These are phyloP conservation scores for Ecdyonurus torrentis DNA, from an alignment of 2,888 invertebrate species.

Conservation along the genomic window DNA sequence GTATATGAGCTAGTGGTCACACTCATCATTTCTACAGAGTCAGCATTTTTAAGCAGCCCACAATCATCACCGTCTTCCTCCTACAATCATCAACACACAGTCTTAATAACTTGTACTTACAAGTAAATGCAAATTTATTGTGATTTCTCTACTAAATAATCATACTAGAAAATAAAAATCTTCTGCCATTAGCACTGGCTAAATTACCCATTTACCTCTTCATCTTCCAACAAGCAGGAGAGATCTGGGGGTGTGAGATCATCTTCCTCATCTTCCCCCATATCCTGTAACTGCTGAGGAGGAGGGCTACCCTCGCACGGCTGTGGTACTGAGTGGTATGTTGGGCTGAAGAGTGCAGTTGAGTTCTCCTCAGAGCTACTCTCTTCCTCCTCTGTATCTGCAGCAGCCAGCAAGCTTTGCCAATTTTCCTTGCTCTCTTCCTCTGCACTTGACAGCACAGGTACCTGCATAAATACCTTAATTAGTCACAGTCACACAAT, in stretches of 20 bases:
- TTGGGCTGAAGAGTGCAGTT: constrained; percentile 13
- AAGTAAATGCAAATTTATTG: too few species aligned
- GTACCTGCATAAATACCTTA: constrained; percentile 11
- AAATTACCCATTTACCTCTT: constrained; percentile 25
- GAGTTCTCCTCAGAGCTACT: background rate
- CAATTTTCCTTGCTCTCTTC: constrained; percentile 16
- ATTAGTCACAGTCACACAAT: background rate
- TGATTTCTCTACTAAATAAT: too few species aligned
- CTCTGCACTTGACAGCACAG: constrained; percentile 9
- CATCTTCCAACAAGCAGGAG: constrained; percentile 32
- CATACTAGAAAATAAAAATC: too few species aligned
- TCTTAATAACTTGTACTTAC: too few species aligned
- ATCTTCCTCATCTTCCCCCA: constrained; percentile 20
- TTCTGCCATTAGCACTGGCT: constrained; percentile 25
- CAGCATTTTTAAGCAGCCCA: background rate
- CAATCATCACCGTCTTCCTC: background rate
- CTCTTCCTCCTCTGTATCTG: background rate
- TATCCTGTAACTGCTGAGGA: constrained; percentile 6
- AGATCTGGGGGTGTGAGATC: constrained; percentile 30
- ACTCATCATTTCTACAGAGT: background rate
- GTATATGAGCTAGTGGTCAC: background rate
- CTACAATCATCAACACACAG: too few species aligned
- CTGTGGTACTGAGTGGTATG: constrained; percentile 10
- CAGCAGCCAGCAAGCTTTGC: constrained; percentile 12
- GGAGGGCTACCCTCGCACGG: constrained; percentile 11